Evolutionary conservation across 2,113 vertebrate species (phyloP).

Genomic region (Egretta garzetta): DNA sequence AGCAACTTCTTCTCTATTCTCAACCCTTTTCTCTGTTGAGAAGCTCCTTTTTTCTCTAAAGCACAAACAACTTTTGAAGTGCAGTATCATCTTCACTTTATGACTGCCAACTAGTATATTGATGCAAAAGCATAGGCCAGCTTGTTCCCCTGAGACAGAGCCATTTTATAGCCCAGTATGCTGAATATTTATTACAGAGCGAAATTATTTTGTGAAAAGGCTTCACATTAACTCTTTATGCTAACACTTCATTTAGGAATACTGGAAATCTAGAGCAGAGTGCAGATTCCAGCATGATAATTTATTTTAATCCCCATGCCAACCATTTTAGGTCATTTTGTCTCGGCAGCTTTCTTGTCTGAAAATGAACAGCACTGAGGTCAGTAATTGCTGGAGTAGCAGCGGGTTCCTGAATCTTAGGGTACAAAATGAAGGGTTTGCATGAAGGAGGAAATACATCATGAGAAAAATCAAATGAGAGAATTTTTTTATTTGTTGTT

Average conservation of each 20-base stretch:
- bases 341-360: slow-evolving; percentile 42
- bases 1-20: not conserved
- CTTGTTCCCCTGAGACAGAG: not conserved
- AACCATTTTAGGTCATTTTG: slow-evolving; percentile 40
- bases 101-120: not conserved
- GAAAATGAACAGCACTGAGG: slow-evolving; percentile 28
- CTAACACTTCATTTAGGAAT: slow-evolving; percentile 36
- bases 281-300: not conserved
- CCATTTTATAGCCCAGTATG: not conserved
- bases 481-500: not conserved
- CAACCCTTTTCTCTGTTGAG: not conserved
- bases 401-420: slow-evolving; percentile 38
- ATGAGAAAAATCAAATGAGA: not conserved
- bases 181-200: slow-evolving; percentile 24
- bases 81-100: not conserved
- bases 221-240: slow-evolving; percentile 23
- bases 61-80: slow-evolving; percentile 1
- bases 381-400: slow-evolving; percentile 58
- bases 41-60: not conserved
- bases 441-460: not conserved
- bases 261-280: slow-evolving; percentile 19
- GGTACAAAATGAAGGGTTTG: not conserved
- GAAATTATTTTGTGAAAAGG: not conserved
- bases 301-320: slow-evolving; percentile 32
- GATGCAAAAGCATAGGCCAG: not conserved